phyloP scores from a whole-genome alignment of 2,797 vertebrate species.

The Sus cebifrons region DNA sequence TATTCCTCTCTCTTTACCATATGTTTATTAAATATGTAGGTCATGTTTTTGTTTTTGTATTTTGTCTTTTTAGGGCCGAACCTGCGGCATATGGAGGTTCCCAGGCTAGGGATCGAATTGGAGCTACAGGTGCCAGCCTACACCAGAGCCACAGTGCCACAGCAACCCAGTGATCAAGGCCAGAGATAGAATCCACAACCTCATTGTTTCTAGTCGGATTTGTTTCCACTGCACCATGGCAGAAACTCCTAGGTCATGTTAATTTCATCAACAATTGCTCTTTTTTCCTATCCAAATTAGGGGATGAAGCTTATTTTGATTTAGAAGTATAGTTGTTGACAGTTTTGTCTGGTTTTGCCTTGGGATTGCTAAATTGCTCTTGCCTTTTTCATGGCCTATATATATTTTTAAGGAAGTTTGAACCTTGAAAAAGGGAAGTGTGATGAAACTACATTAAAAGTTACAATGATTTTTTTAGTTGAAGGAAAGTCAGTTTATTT shows the following conservation, averaged over 20 bases:
- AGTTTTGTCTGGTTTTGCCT: not conserved
- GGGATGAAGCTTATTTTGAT: not conserved
- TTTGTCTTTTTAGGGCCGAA: too few species aligned
- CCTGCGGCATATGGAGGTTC: too few species aligned
- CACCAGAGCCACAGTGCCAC: too few species aligned
- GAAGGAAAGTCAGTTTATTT: not conserved
- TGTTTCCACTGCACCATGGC: too few species aligned
- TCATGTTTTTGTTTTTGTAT: not conserved
- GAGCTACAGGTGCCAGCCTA: too few species aligned
- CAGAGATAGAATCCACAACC: too few species aligned
- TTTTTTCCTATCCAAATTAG: not conserved
- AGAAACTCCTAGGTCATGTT: not conserved
- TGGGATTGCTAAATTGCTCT: slow-evolving; percentile 8
- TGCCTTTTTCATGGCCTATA: not conserved
- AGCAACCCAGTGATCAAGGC: too few species aligned
- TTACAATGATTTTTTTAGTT: slow-evolving; percentile 19
- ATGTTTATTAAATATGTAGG: slow-evolving; percentile 10
- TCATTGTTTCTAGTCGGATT: too few species aligned
- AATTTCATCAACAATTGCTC: not conserved
- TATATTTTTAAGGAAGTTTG: slow-evolving; percentile 37
- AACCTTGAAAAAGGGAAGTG: not conserved
- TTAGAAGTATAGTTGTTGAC: not conserved
- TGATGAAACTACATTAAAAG: slow-evolving; percentile 2
- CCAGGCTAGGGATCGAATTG: too few species aligned
- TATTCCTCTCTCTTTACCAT: slow-evolving; percentile 32